Percentiles rank a stretch among this genome's conserved stretches.
Conservation (phyloP, 2,888 invertebrate species). For the Hypomecis atomaria region DNA sequence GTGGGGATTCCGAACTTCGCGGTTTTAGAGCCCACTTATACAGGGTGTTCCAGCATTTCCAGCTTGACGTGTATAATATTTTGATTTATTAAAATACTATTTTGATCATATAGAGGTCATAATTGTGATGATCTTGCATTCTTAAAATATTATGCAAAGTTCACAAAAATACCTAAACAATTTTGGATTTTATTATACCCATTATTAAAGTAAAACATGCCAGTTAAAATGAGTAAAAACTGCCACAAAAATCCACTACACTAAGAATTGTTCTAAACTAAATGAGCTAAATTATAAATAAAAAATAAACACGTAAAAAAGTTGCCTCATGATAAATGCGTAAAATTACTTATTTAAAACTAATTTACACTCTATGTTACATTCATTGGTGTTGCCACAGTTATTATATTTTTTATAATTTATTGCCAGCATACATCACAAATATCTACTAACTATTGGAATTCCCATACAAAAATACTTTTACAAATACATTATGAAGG, state of each 20-base stretch:
- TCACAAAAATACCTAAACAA: background rate
- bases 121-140: constrained; percentile 16
- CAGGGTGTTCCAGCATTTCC: too few species aligned
- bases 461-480: constrained; percentile 31
- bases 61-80: too few species aligned
- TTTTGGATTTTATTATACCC: background rate
- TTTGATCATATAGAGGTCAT: constrained; percentile 9
- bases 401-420: constrained; percentile 18
- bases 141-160: constrained; percentile 11
- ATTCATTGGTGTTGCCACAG: constrained; percentile 36
- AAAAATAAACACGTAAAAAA: constrained; percentile 14
- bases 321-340: constrained; percentile 22
- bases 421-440: constrained; percentile 43
- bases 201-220: background rate
- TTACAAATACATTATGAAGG: constrained; percentile 23
- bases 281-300: constrained; percentile 7
- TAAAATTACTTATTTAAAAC: constrained; percentile 16
- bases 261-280: constrained; percentile 2
- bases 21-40: too few species aligned
- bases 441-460: constrained; percentile 34
- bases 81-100: background rate
- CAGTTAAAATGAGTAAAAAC: background rate
- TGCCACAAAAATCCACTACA: background rate
- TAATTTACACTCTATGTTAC: constrained; percentile 9
- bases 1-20: too few species aligned